These are phyloP conservation scores for Synanthedon andrenaeformis DNA, from an alignment of 2,888 invertebrate species.

Conservation along the genomic window DNA sequence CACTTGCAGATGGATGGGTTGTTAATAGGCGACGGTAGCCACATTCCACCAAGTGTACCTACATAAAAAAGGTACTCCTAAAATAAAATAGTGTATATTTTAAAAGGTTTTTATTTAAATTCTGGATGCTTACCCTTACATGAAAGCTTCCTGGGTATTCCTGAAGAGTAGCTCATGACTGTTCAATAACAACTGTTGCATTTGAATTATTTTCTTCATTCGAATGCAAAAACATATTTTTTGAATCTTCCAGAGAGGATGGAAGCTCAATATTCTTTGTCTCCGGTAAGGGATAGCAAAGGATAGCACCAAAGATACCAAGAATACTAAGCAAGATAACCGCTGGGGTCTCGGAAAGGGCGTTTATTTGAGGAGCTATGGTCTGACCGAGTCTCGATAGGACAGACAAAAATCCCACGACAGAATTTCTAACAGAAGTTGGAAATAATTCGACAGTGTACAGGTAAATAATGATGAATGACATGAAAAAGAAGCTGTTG, in stretches of 20 bases:
- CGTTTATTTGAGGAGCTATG: constrained; percentile 79
- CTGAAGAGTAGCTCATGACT: too few relatives aligned
- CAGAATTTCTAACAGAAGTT: constrained; percentile 85
- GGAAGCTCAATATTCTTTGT: constrained; percentile 42
- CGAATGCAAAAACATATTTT: background rate
- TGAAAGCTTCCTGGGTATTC: too few relatives aligned
- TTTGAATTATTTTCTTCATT: too few relatives aligned
- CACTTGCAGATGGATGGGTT: too few relatives aligned
- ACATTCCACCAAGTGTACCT: too few relatives aligned
- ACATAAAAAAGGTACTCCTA: too few relatives aligned
- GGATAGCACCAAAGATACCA: constrained; percentile 73
- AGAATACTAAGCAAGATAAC: constrained; percentile 73
- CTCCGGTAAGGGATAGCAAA: constrained; percentile 76
- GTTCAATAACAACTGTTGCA: too few relatives aligned
- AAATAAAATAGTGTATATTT: too few relatives aligned
- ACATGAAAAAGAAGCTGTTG: constrained; percentile 81
- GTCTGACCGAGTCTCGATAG: constrained; percentile 85
- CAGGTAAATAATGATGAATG: constrained; percentile 85
- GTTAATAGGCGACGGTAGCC: too few relatives aligned
- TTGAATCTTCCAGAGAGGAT: constrained; percentile 31
- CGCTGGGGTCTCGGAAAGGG: constrained; percentile 43
- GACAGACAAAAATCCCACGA: constrained; percentile 83
- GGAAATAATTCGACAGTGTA: constrained; percentile 89
- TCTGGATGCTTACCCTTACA: too few relatives aligned
- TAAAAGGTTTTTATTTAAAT: too few relatives aligned